phyloP scores from a whole-genome alignment of 2,113 vertebrate genomes.

The Microcebus griseorufus region DNA sequence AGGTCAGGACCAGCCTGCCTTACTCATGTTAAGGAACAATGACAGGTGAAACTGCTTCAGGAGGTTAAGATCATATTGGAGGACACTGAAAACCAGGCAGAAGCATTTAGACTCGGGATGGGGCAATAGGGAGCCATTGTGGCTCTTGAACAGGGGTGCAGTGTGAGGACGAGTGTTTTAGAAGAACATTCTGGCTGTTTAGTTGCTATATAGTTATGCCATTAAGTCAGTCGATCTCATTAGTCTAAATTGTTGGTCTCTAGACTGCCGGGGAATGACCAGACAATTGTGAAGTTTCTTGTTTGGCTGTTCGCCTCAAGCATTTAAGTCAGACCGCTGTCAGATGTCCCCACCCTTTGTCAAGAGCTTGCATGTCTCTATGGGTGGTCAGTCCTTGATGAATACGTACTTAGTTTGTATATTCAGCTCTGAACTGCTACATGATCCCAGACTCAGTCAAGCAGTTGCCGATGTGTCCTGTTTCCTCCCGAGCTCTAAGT shows the following conservation, averaged over 20 bases:
- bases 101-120: not conserved
- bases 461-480: not conserved
- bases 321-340: constrained; percentile 33
- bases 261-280: constrained; percentile 24
- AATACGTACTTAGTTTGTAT: not conserved
- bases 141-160: not conserved
- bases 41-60: not conserved
- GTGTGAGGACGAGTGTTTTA: not conserved
- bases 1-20: not conserved
- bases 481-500: not conserved
- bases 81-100: not conserved
- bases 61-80: not conserved
- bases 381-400: not conserved
- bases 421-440: constrained; percentile 16
- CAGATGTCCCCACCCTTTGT: constrained; percentile 44
- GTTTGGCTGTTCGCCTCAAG: constrained; percentile 46
- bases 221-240: not conserved
- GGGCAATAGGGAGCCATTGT: not conserved
- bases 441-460: constrained; percentile 47
- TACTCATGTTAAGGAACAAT: not conserved
- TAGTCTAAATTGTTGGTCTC: constrained; percentile 22
- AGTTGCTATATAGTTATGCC: not conserved
- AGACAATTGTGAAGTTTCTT: constrained; percentile 46
- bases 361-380: not conserved
- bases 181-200: not conserved